A percentile compares a stretch with the other conserved stretches of the same genome.
Conservation (phyloP, 2,888 invertebrate genomes). For the Ptycholaimellus sp. region DNA sequence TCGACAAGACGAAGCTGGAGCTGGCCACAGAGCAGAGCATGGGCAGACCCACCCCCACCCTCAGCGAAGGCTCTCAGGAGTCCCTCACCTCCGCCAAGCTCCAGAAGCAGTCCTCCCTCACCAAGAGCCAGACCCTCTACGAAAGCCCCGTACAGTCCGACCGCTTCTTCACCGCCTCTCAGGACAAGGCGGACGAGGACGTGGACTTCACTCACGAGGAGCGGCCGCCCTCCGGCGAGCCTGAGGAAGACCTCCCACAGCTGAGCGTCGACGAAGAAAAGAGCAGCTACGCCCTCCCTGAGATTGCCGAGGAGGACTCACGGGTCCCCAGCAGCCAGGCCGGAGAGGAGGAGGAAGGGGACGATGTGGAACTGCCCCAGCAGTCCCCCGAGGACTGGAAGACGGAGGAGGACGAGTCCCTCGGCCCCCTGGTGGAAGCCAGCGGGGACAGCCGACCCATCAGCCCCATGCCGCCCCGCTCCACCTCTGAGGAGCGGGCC, state of each 20-base stretch:
- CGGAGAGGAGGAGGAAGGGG: slow-evolving; percentile 11
- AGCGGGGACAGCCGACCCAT: slow-evolving; percentile 12
- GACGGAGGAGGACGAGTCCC: slow-evolving; percentile 2
- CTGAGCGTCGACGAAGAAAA: too few species aligned
- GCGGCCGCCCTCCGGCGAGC: slow-evolving; percentile 4
- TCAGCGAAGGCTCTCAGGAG: slow-evolving; percentile 9
- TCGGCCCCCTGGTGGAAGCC: slow-evolving; percentile 12
- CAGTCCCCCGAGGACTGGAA: slow-evolving; percentile 1
- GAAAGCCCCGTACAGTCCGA: slow-evolving; percentile 15
- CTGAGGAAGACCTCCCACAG: too few species aligned
- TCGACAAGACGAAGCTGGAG: background rate
- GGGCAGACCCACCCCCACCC: too few species aligned
- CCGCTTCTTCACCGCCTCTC: slow-evolving; percentile 11
- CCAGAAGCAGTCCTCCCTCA: too few species aligned
- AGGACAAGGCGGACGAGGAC: slow-evolving; percentile 10
- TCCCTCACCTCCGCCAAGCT: too few species aligned
- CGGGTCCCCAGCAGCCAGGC: slow-evolving; percentile 13
- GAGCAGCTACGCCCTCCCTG: slow-evolving; percentile 5
- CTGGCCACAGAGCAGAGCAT: too few species aligned
- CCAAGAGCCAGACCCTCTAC: too few species aligned
- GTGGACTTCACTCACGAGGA: slow-evolving; percentile 7
- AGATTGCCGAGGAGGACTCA: slow-evolving; percentile 8
- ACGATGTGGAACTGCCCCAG: slow-evolving; percentile 10
- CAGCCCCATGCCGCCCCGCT: slow-evolving; percentile 15
- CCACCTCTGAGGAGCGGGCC: slow-evolving; percentile 6